phyloP scores from a whole-genome alignment of 2,113 vertebrate species.

The Dinomys branickii region DNA sequence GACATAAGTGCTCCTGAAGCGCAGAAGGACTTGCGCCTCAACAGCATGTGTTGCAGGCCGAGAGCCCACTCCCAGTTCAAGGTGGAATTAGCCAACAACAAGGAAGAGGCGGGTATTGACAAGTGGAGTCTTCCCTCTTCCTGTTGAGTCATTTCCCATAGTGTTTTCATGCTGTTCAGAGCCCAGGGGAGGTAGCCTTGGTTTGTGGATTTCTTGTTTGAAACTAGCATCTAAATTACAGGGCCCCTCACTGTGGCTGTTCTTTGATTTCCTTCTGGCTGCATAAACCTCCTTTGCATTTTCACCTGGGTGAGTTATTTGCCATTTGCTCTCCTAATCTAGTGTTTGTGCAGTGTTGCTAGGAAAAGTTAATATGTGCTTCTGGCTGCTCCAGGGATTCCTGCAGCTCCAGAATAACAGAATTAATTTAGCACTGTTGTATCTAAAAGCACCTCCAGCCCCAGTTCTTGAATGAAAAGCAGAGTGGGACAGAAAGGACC shows the following conservation, averaged over 20 bases:
- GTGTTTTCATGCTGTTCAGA: not conserved
- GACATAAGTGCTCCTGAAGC: not conserved
- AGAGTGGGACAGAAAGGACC: conserved; percentile 22
- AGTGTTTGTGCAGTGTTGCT: not conserved
- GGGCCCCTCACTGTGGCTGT: not conserved
- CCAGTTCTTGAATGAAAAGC: conserved; percentile 49
- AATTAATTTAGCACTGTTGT: conserved; percentile 57
- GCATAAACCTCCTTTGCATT: conserved; percentile 41
- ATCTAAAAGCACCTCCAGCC: conserved; percentile 60
- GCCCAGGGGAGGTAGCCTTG: not conserved
- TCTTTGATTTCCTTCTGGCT: not conserved
- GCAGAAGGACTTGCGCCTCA: not conserved
- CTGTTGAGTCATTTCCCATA: conserved; percentile 49
- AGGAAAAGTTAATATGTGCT: conserved; percentile 61
- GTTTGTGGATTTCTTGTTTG: not conserved
- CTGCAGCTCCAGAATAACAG: not conserved
- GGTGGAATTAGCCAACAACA: not conserved
- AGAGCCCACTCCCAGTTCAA: not conserved
- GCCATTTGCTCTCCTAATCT: not conserved
- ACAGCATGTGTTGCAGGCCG: not conserved
- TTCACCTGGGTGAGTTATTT: conserved; percentile 54
- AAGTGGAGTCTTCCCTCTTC: conserved; percentile 8
- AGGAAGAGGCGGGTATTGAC: not conserved
- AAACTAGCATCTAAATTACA: not conserved
- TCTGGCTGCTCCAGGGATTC: conserved; percentile 45